A percentile compares a stretch with the other conserved stretches of the same genome.
These are phyloP conservation scores for Trichogramma dendrolimi DNA, from an alignment of 2,888 invertebrate genomes.

Conservation along the genomic window DNA sequence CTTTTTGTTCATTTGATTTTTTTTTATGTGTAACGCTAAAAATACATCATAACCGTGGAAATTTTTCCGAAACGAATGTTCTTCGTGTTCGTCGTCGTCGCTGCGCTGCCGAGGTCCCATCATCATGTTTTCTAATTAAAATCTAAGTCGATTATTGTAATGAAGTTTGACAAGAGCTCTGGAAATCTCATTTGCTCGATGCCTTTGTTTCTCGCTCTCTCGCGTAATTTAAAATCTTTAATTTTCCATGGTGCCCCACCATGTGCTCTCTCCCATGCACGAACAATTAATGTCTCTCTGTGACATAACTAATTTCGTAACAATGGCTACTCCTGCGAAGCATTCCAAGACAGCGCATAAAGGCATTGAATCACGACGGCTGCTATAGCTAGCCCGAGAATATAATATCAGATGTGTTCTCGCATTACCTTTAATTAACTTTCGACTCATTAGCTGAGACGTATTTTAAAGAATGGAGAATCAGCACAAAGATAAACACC, in stretches of 20 bases:
- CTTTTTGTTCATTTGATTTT: neutral
- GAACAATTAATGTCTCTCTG: constrained; percentile 33
- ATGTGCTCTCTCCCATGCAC: constrained; percentile 8
- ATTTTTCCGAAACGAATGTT: neutral
- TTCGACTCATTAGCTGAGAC: no score
- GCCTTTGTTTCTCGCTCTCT: neutral
- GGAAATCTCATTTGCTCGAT: neutral
- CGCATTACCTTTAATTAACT: constrained; percentile 11
- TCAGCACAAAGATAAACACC: no score
- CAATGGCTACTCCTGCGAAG: constrained; percentile 24
- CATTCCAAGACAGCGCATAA: constrained; percentile 10
- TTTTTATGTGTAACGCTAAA: neutral
- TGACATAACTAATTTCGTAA: constrained; percentile 37
- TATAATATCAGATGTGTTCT: constrained; percentile 24
- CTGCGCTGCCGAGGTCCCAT: no score
- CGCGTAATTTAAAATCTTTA: neutral
- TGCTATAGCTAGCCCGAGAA: neutral
- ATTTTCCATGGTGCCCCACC: neutral
- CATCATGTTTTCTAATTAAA: neutral
- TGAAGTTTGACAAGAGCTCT: neutral
- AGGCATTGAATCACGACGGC: constrained; percentile 22
- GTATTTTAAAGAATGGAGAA: no score
- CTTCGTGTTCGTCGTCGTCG: no score
- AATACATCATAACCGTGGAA: neutral
- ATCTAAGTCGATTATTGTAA: neutral